Conservation (phyloP, 2,113 vertebrate species). For the Alces alces region DNA sequence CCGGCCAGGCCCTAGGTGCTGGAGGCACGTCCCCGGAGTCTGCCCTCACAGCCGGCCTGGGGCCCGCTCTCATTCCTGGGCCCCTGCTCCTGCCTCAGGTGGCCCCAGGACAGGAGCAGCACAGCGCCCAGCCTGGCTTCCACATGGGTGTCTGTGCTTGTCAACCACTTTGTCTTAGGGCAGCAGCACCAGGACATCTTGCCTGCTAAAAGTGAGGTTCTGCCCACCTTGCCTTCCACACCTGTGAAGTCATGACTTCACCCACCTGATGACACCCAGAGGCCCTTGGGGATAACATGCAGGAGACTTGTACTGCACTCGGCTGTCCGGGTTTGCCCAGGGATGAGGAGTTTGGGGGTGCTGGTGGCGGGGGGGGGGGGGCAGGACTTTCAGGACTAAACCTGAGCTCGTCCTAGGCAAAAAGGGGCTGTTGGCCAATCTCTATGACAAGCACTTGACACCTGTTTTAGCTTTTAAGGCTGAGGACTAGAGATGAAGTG, state of each 20-base stretch:
- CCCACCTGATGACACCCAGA: not conserved
- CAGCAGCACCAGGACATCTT: too few species aligned
- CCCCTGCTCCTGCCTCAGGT: not conserved
- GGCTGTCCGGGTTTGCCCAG: accelerated
- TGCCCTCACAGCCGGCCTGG: not conserved
- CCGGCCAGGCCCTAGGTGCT: accelerated
- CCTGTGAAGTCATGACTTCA: not conserved
- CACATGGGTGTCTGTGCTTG: not conserved
- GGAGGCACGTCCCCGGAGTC: not conserved
- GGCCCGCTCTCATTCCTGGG: not conserved
- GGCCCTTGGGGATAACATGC: not conserved
- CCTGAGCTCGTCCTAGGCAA: not conserved
- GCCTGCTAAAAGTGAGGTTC: not conserved
- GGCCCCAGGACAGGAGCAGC: not conserved
- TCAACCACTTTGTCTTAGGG: not conserved
- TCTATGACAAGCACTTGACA: not conserved
- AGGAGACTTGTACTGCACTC: not conserved
- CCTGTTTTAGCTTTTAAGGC: not conserved
- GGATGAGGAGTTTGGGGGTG: not conserved
- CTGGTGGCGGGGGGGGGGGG: not conserved
- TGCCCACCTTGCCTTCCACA: not conserved
- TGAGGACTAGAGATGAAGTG: too few species aligned
- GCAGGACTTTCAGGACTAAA: not conserved
- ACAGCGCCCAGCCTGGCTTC: not conserved
- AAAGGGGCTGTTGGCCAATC: not conserved